phyloP scores from a whole-genome alignment of 2,113 vertebrate species.

The Xiphophorus hellerii region DNA sequence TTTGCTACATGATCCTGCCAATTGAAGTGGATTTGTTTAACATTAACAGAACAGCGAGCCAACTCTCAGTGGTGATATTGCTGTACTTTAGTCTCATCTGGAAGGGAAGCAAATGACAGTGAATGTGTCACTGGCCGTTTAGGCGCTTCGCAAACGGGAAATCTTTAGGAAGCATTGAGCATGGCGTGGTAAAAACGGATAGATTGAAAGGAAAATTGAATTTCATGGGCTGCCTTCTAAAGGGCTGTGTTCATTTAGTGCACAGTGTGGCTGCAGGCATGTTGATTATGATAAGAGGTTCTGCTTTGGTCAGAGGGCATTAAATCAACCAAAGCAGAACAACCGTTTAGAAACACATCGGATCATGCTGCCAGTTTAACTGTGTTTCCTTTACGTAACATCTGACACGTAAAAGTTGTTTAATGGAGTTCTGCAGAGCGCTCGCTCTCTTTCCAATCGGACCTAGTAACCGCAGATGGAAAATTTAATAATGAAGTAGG shows the following conservation, averaged over 20 bases:
- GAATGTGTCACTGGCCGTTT: not conserved
- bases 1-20: constrained; percentile 1
- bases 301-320: constrained; percentile 11
- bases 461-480: constrained; percentile 5
- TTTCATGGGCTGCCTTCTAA: constrained; percentile 53
- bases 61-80: constrained; percentile 7
- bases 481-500: constrained; percentile 54
- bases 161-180: constrained; percentile 10
- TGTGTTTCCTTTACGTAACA: constrained; percentile 38
- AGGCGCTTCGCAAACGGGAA: constrained; percentile 3
- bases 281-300: constrained; percentile 44
- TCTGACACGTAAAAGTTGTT: constrained; percentile 10
- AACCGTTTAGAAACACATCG: constrained; percentile 13
- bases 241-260: constrained; percentile 33
- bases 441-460: not conserved
- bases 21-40: constrained; percentile 7
- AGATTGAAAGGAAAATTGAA: constrained; percentile 57
- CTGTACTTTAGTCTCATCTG: constrained; percentile 24
- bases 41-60: not conserved
- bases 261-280: constrained; percentile 36
- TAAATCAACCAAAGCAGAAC: constrained; percentile 21
- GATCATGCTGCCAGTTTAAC: constrained; percentile 46
- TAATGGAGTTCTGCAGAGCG: not conserved
- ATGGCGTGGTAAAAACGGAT: constrained; percentile 11
- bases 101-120: constrained; percentile 20